Percentiles rank a stretch among this genome's conserved stretches.
phyloP scores from a whole-genome alignment of 1,140 invertebrate genomes.

The Caerostris extrusa region DNA sequence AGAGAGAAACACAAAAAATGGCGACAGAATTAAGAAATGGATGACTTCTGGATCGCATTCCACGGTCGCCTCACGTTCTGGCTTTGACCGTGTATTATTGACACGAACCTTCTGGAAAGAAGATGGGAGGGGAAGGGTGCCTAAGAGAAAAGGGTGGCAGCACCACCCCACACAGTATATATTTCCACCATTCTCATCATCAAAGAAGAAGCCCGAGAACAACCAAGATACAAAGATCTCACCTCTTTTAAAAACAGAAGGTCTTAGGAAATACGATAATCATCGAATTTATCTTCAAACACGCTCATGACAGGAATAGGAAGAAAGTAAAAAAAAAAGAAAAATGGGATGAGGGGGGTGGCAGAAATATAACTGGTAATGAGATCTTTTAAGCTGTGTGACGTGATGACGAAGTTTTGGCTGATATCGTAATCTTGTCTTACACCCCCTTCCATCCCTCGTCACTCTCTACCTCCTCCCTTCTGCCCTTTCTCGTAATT shows the following conservation, averaged over 20 bases:
- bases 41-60: slow-evolving; percentile 61
- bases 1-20: slow-evolving; percentile 45
- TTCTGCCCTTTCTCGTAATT: background rate
- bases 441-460: background rate
- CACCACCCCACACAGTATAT: slow-evolving; percentile 44
- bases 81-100: slow-evolving; percentile 75
- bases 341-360: background rate
- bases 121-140: background rate
- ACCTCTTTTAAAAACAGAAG: slow-evolving; percentile 65
- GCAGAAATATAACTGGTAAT: slow-evolving; percentile 48
- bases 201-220: slow-evolving; percentile 23
- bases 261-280: slow-evolving; percentile 71
- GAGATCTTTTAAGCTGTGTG: slow-evolving; percentile 69
- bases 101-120: slow-evolving; percentile 55
- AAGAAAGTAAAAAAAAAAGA: background rate
- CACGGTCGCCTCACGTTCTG: slow-evolving; percentile 52
- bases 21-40: slow-evolving; percentile 76
- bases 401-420: slow-evolving; percentile 64
- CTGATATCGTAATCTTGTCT: slow-evolving; percentile 60
- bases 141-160: background rate
- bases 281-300: slow-evolving; percentile 75
- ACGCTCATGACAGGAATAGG: slow-evolving; percentile 64
- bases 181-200: slow-evolving; percentile 63
- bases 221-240: slow-evolving; percentile 46
- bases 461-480: background rate